A percentile compares a stretch with the other conserved stretches of the same genome.
These are phyloP conservation scores for Campoletis raptor DNA, from an alignment of 2,888 invertebrate genomes.

Conservation along the genomic window DNA sequence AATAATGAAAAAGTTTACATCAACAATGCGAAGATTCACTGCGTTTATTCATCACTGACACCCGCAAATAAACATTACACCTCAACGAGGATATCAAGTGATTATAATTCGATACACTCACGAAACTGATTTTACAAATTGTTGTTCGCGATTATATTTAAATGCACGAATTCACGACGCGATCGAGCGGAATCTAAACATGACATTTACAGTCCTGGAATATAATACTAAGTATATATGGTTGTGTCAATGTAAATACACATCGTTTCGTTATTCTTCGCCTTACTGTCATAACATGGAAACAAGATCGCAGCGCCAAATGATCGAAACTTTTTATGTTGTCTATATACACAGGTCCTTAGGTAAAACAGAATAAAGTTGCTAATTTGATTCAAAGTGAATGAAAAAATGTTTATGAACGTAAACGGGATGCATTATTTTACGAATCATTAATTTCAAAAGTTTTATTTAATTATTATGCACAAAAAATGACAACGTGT, in stretches of 20 bases:
- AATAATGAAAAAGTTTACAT: slow-evolving; percentile 9
- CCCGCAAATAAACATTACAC: neutral
- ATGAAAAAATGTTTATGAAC: neutral
- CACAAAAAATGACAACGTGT: neutral
- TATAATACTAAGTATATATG: slow-evolving; percentile 3
- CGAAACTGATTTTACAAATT: slow-evolving; percentile 4
- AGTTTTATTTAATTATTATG: neutral
- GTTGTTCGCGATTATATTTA: slow-evolving; percentile 11
- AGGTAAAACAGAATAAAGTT: slow-evolving; percentile 44
- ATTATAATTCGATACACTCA: neutral
- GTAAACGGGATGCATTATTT: neutral
- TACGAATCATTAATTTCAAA: neutral
- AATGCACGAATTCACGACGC: slow-evolving; percentile 23
- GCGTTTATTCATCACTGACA: neutral
- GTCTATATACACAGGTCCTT: neutral
- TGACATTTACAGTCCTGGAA: slow-evolving; percentile 34
- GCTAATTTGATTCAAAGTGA: neutral
- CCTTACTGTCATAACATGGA: neutral
- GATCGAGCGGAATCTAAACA: slow-evolving; percentile 52
- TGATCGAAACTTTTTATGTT: slow-evolving; percentile 1
- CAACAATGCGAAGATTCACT: neutral
- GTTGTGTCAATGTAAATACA: slow-evolving; percentile 16
- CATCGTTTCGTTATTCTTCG: neutral
- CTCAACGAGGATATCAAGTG: neutral
- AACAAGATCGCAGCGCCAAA: neutral